A percentile compares a stretch with the other conserved stretches of the same genome.
Evolutionary conservation across 2,888 invertebrate genomes (phyloP).

Genomic region (Diachrysia chrysitis): DNA sequence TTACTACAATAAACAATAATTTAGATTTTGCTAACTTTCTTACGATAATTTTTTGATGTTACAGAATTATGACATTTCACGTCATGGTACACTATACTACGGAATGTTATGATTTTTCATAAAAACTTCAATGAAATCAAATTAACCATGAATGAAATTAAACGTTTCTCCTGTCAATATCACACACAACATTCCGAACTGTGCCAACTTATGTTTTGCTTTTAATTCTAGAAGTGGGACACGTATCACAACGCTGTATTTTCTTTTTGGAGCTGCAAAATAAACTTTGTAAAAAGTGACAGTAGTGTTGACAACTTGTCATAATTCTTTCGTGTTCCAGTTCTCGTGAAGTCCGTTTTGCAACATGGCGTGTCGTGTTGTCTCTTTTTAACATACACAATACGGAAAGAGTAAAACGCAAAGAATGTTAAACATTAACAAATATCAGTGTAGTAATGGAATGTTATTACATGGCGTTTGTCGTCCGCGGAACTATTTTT

Average conservation of each 20-base stretch:
- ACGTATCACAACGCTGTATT: fast-evolving
- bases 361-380: conserved; percentile 26
- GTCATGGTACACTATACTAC: background rate
- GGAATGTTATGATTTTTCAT: background rate
- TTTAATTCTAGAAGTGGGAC: background rate
- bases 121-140: background rate
- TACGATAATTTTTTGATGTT: background rate
- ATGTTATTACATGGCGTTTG: conserved; percentile 57
- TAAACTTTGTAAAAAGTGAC: conserved; percentile 29
- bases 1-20: too few relatives aligned
- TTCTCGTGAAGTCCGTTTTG: background rate
- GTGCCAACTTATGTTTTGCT: conserved; percentile 18
- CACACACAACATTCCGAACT: conserved; percentile 1
- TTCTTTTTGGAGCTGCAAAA: conserved; percentile 31
- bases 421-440: conserved; percentile 38
- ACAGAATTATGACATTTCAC: background rate
- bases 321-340: conserved; percentile 26
- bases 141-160: conserved; percentile 16
- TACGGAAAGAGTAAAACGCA: conserved; percentile 31
- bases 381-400: conserved; percentile 14
- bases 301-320: conserved; percentile 54
- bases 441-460: conserved; percentile 46
- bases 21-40: background rate
- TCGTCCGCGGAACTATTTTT: conserved; percentile 67
- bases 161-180: conserved; percentile 47